Conservation (phyloP, 2,888 invertebrate genomes). For the Caenorhabditis panamensis region DNA sequence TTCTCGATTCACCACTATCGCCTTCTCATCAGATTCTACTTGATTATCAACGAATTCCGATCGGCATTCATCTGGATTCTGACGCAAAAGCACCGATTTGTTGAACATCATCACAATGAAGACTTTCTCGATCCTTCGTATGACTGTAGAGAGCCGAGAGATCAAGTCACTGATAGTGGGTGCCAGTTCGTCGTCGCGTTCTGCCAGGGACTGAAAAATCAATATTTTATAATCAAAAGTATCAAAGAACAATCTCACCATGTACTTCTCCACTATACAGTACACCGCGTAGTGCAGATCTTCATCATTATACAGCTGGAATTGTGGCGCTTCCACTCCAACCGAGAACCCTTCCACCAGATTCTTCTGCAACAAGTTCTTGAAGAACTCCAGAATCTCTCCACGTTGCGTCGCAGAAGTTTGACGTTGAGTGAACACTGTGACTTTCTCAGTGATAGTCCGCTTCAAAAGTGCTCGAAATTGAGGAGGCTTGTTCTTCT, state of each 20-base stretch:
- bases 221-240: neutral
- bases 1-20: conserved; percentile 33
- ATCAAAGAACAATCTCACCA: conserved; percentile 15
- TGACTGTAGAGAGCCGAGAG: conserved; percentile 17
- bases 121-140: conserved; percentile 34
- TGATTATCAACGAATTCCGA: conserved; percentile 9
- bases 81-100: conserved; percentile 39
- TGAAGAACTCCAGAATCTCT: conserved; percentile 48
- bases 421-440: conserved; percentile 39
- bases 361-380: conserved; percentile 27
- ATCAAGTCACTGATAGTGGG: conserved; percentile 44
- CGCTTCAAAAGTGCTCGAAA: conserved; percentile 35
- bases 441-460: conserved; percentile 50
- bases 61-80: conserved; percentile 33
- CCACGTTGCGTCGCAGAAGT: neutral
- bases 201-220: conserved; percentile 37
- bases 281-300: conserved; percentile 50
- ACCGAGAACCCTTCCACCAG: conserved; percentile 31
- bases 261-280: conserved; percentile 50
- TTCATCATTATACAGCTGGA: conserved; percentile 13
- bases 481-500: conserved; percentile 1
- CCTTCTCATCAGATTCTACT: conserved; percentile 10
- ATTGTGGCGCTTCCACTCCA: neutral
- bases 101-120: conserved; percentile 54
- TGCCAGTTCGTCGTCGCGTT: conserved; percentile 43